Conservation (phyloP, 2,113 vertebrate species). For the Gasterosteus nipponicus region DNA sequence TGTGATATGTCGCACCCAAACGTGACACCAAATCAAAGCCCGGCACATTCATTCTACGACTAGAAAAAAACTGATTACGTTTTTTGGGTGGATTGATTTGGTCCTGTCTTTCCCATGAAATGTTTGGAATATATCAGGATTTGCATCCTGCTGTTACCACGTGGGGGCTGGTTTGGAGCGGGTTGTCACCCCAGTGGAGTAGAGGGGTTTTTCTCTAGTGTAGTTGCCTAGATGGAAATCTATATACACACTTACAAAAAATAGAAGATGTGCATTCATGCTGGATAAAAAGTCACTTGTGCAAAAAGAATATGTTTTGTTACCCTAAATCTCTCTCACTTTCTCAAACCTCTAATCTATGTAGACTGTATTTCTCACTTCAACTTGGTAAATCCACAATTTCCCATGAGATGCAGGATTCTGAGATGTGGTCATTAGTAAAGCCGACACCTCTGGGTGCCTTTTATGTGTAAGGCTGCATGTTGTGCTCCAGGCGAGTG, state of each 20-base stretch:
- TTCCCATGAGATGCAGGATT: not conserved
- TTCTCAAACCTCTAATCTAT: too few species aligned
- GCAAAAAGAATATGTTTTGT: not conserved
- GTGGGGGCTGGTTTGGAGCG: not conserved
- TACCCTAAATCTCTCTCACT: not conserved
- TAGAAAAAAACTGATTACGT: constrained; percentile 14
- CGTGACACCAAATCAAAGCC: constrained; percentile 32
- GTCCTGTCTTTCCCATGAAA: constrained; percentile 1
- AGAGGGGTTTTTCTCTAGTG: not conserved
- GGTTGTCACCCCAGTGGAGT: not conserved
- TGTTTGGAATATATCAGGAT: constrained; percentile 13
- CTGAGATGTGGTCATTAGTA: not conserved
- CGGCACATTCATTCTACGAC: constrained; percentile 23
- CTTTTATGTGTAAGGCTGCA: not conserved
- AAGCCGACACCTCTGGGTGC: not conserved
- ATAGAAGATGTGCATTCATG: not conserved
- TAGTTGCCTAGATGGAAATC: not conserved
- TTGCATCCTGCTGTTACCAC: constrained; percentile 14
- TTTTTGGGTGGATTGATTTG: not conserved
- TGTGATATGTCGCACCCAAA: constrained; percentile 33
- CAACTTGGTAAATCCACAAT: not conserved
- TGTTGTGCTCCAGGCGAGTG: not conserved
- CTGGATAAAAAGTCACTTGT: not conserved
- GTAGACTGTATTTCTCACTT: not conserved
- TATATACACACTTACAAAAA: not conserved